These are phyloP conservation scores for Epizoanthus rinbou DNA, from an alignment of 92 coral and sea anemone species.

Conservation along the genomic window DNA sequence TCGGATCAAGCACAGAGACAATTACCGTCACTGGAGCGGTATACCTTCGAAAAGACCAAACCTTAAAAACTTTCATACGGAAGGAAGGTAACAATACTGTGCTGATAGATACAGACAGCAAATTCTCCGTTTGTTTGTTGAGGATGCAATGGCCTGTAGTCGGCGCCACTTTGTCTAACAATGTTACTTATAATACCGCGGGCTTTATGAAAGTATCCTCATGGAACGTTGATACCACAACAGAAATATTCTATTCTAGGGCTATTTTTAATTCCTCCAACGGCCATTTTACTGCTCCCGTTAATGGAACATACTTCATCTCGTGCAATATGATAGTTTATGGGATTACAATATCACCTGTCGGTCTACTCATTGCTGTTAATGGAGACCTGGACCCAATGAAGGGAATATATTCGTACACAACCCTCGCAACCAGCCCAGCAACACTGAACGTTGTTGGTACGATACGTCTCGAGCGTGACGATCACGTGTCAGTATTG, in stretches of 20 bases:
- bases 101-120: slow-evolving; percentile 4
- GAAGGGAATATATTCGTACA: slow-evolving; percentile 1
- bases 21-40: slow-evolving; percentile 4
- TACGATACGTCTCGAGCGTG: slow-evolving; percentile 14
- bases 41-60: slow-evolving; percentile 25
- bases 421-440: slow-evolving; percentile 8
- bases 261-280: not conserved
- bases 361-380: not conserved
- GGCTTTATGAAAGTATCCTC: slow-evolving; percentile 7
- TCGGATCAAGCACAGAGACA: not conserved
- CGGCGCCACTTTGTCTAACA: slow-evolving; percentile 11
- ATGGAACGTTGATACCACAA: slow-evolving; percentile 5
- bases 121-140: slow-evolving; percentile 5
- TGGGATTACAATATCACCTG: slow-evolving; percentile 2
- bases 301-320: slow-evolving; percentile 27
- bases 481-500: slow-evolving; percentile 1
- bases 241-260: not conserved
- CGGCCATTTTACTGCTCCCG: slow-evolving; percentile 36
- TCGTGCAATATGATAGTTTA: slow-evolving; percentile 36
- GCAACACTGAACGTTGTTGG: slow-evolving; percentile 37
- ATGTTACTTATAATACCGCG: not conserved
- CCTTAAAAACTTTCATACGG: not conserved
- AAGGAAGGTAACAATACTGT: slow-evolving; percentile 13
- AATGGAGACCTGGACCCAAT: slow-evolving; percentile 13
- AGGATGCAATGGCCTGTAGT: slow-evolving; percentile 33